Evolutionary conservation across 2,888 invertebrate species (phyloP), one percentile per base, ranked within the genome.

Genomic region (Tinea semifulvella): DNA sequence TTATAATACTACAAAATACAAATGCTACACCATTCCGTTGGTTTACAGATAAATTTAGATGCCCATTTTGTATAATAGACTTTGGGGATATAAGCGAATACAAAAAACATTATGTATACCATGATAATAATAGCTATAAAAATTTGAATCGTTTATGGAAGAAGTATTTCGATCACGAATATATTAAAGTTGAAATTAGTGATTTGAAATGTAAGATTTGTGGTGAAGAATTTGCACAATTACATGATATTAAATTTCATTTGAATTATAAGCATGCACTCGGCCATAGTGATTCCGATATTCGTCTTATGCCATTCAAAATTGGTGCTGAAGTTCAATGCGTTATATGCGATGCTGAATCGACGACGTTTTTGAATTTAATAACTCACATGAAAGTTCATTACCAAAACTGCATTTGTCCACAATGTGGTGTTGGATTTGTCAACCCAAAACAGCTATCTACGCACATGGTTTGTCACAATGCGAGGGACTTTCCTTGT

Each of bases 361-460:
- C 62, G 20, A 58, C 62, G 3, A 59, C 58, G 0, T 68, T 60
- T 44, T 49, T 55, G 0, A 49, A 56, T 0, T 25, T 70, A 16
- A 54, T 57, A 0, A 55, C 60, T 2, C 68, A 68, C 19, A 68
- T 68, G 68, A 63, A 68, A 20, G 47, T 44, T 0, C 68, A 68
- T 46, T 65, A 57, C 4, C 55, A 51, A 0, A 58, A 61, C 28
- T 60, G 68, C 27, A 60, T 68, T 0, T 68, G 68, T 3, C 68
- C 68, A 4, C 56, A 51, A 0, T 68, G 68, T 27, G 68, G 67
- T 0, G 79, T 79, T 49, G 79, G 76, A 0, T 80, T 80, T 16
- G 10, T 7, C n/a, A n/a, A 19, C 8, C 3, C 3, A 11, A 10
- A 4, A 8, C 10, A 28, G 13, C 11, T 19, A 16, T 2, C 19